Evolutionary conservation across 2,113 vertebrate species (phyloP).

Genomic region (Rafetus swinhoei): DNA sequence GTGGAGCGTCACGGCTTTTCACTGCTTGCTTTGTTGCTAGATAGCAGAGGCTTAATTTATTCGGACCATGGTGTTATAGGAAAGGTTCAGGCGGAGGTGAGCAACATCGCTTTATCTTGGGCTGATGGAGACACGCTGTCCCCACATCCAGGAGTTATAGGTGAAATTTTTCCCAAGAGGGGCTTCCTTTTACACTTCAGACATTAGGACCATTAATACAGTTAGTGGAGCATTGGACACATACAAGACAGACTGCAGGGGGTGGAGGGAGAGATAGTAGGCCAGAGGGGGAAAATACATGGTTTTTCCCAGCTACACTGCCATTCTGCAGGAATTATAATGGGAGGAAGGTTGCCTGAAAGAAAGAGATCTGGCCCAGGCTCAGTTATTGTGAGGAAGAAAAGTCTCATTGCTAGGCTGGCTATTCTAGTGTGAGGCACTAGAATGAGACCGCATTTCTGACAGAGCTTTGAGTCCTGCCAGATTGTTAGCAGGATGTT

Average conservation of each 20-base stretch:
- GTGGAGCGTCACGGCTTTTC: fast-evolving
- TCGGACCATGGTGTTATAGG: background rate
- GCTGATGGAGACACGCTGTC: background rate
- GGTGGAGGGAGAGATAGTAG: background rate
- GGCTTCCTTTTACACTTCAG: conserved; percentile 61
- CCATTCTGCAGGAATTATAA: background rate
- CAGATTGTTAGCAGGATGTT: background rate
- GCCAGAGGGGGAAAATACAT: background rate
- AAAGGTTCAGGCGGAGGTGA: background rate
- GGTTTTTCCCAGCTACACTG: background rate
- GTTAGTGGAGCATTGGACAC: conserved; percentile 45
- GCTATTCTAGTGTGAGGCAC: background rate
- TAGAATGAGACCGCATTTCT: background rate
- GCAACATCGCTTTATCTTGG: background rate
- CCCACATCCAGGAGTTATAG: background rate
- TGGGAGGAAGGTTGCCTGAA: background rate
- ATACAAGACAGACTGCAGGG: conserved; percentile 51
- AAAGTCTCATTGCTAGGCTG: background rate
- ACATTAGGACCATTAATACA: conserved; percentile 54
- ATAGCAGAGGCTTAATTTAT: background rate
- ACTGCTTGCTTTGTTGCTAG: background rate
- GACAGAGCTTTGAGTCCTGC: background rate
- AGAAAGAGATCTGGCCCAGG: background rate
- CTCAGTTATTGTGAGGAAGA: conserved; percentile 15
- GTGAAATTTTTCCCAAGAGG: conserved; percentile 26